Evolutionary conservation across 2,888 invertebrate species (phyloP).

Genomic region (Pandemis corylana): DNA sequence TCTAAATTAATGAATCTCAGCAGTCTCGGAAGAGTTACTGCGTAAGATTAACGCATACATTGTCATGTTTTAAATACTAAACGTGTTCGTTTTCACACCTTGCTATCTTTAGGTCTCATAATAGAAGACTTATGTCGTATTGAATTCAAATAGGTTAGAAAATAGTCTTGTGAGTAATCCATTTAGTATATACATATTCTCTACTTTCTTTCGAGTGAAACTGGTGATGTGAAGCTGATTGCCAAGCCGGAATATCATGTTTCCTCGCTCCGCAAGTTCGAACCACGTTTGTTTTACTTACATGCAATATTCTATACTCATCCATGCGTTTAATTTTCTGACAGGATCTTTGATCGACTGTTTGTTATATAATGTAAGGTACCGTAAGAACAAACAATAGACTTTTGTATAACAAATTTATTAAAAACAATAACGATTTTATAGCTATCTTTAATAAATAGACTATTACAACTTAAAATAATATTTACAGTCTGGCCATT

Average conservation of each 20-base stretch:
- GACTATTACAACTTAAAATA: constrained; percentile 56
- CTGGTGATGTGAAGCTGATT: constrained; percentile 61
- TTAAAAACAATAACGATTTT: constrained; percentile 57
- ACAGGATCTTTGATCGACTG: background rate
- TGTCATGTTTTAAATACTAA: constrained; percentile 3
- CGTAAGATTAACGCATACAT: background rate
- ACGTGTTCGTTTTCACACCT: constrained; percentile 11
- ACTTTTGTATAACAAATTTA: constrained; percentile 63
- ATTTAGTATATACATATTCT: constrained; percentile 54
- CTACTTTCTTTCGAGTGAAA: constrained; percentile 74
- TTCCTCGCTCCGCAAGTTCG: constrained; percentile 53
- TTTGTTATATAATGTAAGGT: background rate
- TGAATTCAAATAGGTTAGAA: constrained; percentile 42
- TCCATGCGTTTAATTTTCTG: background rate
- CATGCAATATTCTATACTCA: background rate
- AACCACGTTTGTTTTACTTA: constrained; percentile 25
- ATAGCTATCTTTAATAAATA: constrained; percentile 73
- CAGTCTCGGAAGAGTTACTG: background rate
- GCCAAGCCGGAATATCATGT: constrained; percentile 59
- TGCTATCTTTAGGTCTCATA: constrained; percentile 14
- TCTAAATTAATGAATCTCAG: constrained; percentile 1
- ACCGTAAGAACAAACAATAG: constrained; percentile 34
- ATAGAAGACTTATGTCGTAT: constrained; percentile 9
- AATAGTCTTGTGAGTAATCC: constrained; percentile 39
- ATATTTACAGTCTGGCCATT: constrained; percentile 66